Evolutionary conservation across 2,113 vertebrate species (phyloP).

Genomic region (Malaclemys terrapin): DNA sequence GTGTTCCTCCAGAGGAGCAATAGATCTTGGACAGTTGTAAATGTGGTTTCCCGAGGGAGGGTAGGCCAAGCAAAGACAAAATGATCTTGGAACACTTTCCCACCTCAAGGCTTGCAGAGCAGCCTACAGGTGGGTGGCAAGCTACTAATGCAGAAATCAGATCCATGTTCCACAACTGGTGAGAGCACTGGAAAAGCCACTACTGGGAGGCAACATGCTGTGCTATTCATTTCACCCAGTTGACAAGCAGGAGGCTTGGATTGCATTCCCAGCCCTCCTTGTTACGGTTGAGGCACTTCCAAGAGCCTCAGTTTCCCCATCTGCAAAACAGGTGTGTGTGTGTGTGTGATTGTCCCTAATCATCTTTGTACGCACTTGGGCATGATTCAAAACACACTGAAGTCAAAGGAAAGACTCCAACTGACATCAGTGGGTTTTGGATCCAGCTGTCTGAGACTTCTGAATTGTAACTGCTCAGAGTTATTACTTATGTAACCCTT

Average conservation of each 20-base stretch:
- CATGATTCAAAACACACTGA: not conserved
- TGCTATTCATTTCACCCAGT: no score
- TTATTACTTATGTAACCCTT: not conserved
- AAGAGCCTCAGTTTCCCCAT: not conserved
- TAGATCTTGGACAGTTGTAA: not conserved
- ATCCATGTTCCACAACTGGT: not conserved
- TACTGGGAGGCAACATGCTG: not conserved
- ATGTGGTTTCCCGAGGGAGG: not conserved
- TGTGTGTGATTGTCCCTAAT: not conserved
- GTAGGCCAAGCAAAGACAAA: not conserved
- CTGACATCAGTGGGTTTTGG: not conserved
- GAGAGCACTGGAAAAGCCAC: not conserved
- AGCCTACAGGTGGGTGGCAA: not conserved
- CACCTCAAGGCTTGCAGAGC: not conserved
- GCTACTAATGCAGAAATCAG: not conserved
- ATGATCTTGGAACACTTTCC: not conserved
- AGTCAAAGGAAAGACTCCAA: not conserved
- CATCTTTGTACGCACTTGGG: not conserved
- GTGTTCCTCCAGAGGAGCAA: not conserved
- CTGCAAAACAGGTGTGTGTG: not conserved
- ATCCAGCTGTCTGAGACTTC: not conserved
- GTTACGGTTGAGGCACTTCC: not conserved
- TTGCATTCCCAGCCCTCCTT: not conserved
- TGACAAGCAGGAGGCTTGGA: not conserved
- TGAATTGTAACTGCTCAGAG: not conserved